Evolutionary conservation across 30 jellyfish, hydroid and myxozoan species (phyloP), one percentile per base, ranked within the genome.

Genomic region (Chironex yamaguchii): DNA sequence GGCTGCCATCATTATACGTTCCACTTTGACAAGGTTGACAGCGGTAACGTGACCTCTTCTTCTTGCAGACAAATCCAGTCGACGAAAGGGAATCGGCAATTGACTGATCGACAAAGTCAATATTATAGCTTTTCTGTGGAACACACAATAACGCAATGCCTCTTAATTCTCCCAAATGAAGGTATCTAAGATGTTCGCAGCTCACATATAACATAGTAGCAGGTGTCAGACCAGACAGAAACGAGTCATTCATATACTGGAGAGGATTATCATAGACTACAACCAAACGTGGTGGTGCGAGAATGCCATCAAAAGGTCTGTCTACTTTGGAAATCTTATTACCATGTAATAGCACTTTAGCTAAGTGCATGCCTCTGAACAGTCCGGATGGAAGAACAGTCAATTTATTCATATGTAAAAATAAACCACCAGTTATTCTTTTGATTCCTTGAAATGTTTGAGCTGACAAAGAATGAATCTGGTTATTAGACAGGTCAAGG

Each of bases 21-120:
- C 95, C 95, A 11, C 29, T 27, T 20, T 76, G 76, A 36, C 95
- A 85, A 28, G 95, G 79, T 24, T 29, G 17, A 48, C 95, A 85
- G 3, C 17, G n/a, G 20, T 22, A 71, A 12, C 11, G 4, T 1
- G 34, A 62, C 2, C n/a, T 28, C 17, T 6, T 21, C 6, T 6
- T 9, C 11, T 36, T 35, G 50, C 95, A 85, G 22, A 71, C 22
- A 36, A 26, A 85, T 52, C 95, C 95, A 34, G 50, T 85, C 0
- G 4, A 36, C 20, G n/a, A 1, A 14, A 85, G 27, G 35, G 4
- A 49, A 13, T 6, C 17, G 9, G 58, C 58, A 6, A 9, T 17
- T 42, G 58, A 42, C 17, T 24, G 12, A 27, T 26, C 67, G 0
- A 65, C 31, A 4, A 54, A 42, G 9, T 13, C 6, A n/a, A 85